Conservation (phyloP, 2,888 invertebrate genomes). For the Xestoiulus laeticollis region DNA sequence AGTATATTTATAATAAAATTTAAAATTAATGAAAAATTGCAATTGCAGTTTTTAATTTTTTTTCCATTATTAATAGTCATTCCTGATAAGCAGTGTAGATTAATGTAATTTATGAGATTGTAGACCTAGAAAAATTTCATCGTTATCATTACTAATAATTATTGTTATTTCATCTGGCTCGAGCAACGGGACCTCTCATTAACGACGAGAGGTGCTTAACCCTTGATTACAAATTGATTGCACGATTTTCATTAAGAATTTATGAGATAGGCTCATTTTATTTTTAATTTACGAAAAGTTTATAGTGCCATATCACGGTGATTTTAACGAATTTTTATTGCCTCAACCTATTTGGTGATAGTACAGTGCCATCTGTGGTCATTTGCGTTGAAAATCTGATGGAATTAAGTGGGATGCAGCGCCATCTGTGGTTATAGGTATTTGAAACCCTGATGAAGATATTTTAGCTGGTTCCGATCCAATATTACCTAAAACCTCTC, state of each 20-base stretch:
- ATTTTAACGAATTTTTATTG: too few relatives aligned
- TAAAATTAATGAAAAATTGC: not conserved
- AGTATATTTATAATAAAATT: not conserved
- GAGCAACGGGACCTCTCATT: not conserved
- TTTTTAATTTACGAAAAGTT: too few relatives aligned
- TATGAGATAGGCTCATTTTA: not conserved
- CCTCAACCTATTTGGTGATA: too few relatives aligned
- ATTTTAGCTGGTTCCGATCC: not conserved
- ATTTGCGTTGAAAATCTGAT: not conserved
- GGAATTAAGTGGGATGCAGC: too few relatives aligned
- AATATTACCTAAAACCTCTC: not conserved
- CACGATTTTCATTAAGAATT: not conserved
- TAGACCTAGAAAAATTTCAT: not conserved
- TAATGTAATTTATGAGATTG: too few relatives aligned
- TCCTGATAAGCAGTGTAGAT: not conserved
- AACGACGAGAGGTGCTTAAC: not conserved
- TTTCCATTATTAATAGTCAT: not conserved
- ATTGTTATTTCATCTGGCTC: conserved; percentile 2
- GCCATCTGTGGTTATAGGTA: too few relatives aligned
- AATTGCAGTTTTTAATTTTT: not conserved
- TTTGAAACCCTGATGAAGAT: too few relatives aligned
- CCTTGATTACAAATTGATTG: not conserved
- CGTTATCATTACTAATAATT: not conserved
- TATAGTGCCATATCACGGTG: too few relatives aligned
- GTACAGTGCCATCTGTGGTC: not conserved